A percentile compares a stretch with the other conserved stretches of the same genome.
These are phyloP conservation scores for Notospermus geniculatus DNA, from an alignment of 1,140 invertebrate genomes.

Conservation along the genomic window DNA sequence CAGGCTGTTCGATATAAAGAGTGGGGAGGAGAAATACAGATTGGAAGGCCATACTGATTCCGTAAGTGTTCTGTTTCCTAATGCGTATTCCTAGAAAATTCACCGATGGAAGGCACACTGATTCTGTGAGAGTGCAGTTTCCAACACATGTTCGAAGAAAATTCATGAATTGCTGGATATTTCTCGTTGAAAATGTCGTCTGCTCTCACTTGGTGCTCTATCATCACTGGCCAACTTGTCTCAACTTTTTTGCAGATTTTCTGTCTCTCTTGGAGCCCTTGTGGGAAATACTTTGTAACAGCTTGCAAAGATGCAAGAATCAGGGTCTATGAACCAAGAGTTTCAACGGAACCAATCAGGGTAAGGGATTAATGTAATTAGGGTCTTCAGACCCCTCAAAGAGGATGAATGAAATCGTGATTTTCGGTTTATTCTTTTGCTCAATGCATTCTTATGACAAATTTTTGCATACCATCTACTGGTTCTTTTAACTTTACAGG, in stretches of 20 bases:
- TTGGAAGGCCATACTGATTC: conserved; percentile 39
- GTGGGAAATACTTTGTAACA: conserved; percentile 78
- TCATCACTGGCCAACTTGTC: not conserved
- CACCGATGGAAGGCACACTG: no score
- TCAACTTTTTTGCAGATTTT: conserved; percentile 67
- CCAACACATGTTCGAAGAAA: no score
- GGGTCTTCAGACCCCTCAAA: no score
- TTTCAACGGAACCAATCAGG: conserved; percentile 64
- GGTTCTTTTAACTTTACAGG: conserved; percentile 40
- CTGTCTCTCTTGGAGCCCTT: conserved; percentile 85
- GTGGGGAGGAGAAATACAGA: conserved; percentile 31
- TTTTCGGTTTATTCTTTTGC: no score
- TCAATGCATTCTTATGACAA: no score
- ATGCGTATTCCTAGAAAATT: no score
- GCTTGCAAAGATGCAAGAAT: conserved; percentile 87
- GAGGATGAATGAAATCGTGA: no score
- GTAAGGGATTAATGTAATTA: no score
- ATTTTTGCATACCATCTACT: no score
- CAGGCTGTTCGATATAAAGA: conserved; percentile 73
- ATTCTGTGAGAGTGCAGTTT: no score
- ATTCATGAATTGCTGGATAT: no score
- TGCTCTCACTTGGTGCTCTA: no score
- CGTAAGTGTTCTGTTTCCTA: conserved; percentile 25
- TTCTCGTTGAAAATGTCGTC: conserved; percentile 1
- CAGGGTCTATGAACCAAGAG: conserved; percentile 75